Evolutionary conservation across 2,888 invertebrate species (phyloP).

Genomic region (Pterostichus niger): DNA sequence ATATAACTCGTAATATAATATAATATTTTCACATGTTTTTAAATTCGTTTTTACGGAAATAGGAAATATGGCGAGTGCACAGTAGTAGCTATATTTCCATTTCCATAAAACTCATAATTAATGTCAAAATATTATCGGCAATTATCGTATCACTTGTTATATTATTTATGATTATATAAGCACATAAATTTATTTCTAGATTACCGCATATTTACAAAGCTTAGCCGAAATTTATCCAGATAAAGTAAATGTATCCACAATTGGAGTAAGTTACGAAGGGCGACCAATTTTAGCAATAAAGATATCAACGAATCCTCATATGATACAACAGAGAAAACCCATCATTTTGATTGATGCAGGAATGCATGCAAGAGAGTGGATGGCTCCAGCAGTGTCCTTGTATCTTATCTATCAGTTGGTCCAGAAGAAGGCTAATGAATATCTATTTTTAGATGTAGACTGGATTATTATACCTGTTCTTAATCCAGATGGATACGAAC

Average conservation of each 20-base stretch:
- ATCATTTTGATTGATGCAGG: slow-evolving; percentile 82
- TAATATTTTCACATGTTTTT: no score
- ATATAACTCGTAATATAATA: no score
- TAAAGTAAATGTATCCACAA: background rate
- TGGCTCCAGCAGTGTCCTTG: slow-evolving; percentile 82
- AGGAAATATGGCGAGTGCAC: no score
- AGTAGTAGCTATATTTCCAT: no score
- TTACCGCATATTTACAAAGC: slow-evolving; percentile 77
- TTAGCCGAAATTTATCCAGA: slow-evolving; percentile 72
- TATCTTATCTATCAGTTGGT: slow-evolving; percentile 84
- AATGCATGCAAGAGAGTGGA: slow-evolving; percentile 86
- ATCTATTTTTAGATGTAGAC: slow-evolving; percentile 81
- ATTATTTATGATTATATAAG: no score
- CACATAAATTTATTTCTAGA: slow-evolving; percentile 74
- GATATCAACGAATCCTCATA: background rate
- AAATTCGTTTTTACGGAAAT: no score
- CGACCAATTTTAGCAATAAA: background rate
- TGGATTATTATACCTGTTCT: slow-evolving; percentile 84
- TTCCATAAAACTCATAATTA: no score
- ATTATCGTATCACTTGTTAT: no score
- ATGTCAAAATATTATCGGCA: no score
- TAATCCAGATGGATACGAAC: slow-evolving; percentile 87
- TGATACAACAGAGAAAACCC: slow-evolving; percentile 76
- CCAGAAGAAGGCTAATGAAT: slow-evolving; percentile 79
- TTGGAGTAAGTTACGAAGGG: background rate